Percentiles rank a stretch among this genome's conserved stretches.
Conservation (phyloP, 1,140 invertebrate genomes). For the Amyelois transitella region DNA sequence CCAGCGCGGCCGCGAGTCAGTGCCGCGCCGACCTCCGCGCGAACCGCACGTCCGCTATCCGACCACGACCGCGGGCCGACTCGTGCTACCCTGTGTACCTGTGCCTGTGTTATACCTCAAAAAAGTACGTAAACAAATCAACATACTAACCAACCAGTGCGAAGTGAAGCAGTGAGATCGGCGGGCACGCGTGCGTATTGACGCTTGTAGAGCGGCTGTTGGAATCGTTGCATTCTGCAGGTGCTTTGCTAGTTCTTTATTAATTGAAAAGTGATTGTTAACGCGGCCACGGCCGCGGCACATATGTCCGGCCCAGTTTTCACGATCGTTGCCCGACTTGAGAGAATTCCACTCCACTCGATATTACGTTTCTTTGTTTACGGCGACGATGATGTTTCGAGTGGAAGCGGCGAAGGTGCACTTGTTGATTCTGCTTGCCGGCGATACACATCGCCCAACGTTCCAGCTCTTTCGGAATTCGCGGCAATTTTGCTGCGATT, state of each 20-base stretch:
- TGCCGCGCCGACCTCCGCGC: constrained; percentile 45
- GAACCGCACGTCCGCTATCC: constrained; percentile 20
- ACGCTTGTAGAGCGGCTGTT: constrained; percentile 42
- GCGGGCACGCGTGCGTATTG: constrained; percentile 30
- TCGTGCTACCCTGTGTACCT: constrained; percentile 46
- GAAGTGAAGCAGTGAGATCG: constrained; percentile 31
- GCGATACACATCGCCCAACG: not conserved
- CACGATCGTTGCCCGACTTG: constrained; percentile 58
- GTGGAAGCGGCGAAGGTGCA: constrained; percentile 23
- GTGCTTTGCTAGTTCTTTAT: constrained; percentile 61
- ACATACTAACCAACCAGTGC: constrained; percentile 38
- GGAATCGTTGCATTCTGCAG: constrained; percentile 53
- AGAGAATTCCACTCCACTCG: constrained; percentile 56
- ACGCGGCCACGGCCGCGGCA: constrained; percentile 66
- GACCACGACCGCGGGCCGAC: constrained; percentile 21
- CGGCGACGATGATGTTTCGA: constrained; percentile 17
- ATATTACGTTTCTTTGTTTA: constrained; percentile 57
- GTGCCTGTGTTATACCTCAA: constrained; percentile 50
- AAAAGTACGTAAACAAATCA: constrained; percentile 55
- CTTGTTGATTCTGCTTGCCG: constrained; percentile 50
- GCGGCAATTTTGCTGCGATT: constrained; percentile 1
- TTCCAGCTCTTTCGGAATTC: not conserved
- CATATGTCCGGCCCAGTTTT: constrained; percentile 71
- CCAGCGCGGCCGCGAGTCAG: constrained; percentile 23
- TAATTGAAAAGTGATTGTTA: constrained; percentile 73